These are phyloP conservation scores for Ecliptopera silaceata DNA, from an alignment of 2,888 invertebrate species.

Conservation along the genomic window DNA sequence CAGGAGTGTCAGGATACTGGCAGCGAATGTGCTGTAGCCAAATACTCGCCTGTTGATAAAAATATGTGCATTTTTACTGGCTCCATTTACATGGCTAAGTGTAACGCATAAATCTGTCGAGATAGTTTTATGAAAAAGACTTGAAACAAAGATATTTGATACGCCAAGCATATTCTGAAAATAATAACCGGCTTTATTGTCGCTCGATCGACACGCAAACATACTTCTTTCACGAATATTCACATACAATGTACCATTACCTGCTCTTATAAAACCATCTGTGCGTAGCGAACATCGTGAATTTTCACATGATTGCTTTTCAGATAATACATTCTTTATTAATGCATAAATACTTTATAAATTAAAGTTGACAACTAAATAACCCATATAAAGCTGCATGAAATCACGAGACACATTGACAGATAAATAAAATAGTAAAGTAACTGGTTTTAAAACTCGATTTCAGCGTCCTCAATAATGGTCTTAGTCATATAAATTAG, in stretches of 20 bases:
- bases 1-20: slow-evolving; percentile 90
- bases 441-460: slow-evolving; percentile 41
- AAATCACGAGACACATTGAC: slow-evolving; percentile 25
- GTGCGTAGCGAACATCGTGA: slow-evolving; percentile 11
- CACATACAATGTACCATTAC: slow-evolving; percentile 26
- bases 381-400: slow-evolving; percentile 19
- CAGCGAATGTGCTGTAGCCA: slow-evolving; percentile 92
- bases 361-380: no score
- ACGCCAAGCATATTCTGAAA: slow-evolving; percentile 33
- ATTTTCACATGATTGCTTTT: slow-evolving; percentile 10
- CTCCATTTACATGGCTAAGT: background rate
- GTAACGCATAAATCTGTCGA: background rate
- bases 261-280: slow-evolving; percentile 2
- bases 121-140: background rate
- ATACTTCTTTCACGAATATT: slow-evolving; percentile 46
- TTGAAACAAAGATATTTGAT: slow-evolving; percentile 31
- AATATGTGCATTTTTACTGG: background rate
- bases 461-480: slow-evolving; percentile 43
- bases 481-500: slow-evolving; percentile 40
- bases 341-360: background rate
- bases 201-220: slow-evolving; percentile 42
- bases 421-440: slow-evolving; percentile 35
- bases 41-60: slow-evolving; percentile 85
- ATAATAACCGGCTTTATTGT: slow-evolving; percentile 40
- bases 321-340: background rate